Base-by-base conservation (phyloP, 2,888 invertebrate genomes). In the Amiota mariae region DNA sequence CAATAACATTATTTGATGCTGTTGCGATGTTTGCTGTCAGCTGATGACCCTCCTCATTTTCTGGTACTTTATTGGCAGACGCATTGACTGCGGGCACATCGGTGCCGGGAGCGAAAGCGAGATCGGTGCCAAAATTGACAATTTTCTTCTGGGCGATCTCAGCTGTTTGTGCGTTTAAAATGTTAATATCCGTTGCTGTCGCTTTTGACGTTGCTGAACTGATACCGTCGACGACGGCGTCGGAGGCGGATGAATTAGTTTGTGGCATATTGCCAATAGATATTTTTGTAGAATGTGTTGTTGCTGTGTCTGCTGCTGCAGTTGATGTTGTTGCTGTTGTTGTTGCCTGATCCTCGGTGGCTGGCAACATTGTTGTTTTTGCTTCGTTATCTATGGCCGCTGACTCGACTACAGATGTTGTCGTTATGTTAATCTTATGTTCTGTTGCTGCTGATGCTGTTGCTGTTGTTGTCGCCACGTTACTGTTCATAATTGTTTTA, bases 281-380 rank as follows among this genome's bases (percentile, higher is more conserved):
- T 59, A 75, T 49, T 68, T 73, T 61, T 71, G 74, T 47, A 15
- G 68, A 56, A 47, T 54, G 57, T 73, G 77, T 66, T 76, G 77
- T 46, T 78, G 73, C 15, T 72, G 56, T 73, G 73, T 56, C 64
- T 76, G 77, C 64, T 76, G 77, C 57, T 78, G 79, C 71, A 80
- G 78, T 75, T 77, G 78, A 80, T 79, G 78, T 71, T 77, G 77
- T 73, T n/a, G n/a, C n/a, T n/a, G n/a, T n/a, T 78, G 79, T 71
- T 80, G 78, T 75, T 76, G 48, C 82, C 76, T 79, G 78, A 76
- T 82, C 80, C 77, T 80, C 77, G 72, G 76, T 82, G 75, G 81
- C 82, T 74, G 80, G 79, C 80, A 83, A 78, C 81, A 79, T 85
- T 81, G 75, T 81, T 80, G 79, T 85, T 81, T 74, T 81, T 80